phyloP scores from a whole-genome alignment of 2,797 vertebrate genomes.

The Lepus oiostolus region DNA sequence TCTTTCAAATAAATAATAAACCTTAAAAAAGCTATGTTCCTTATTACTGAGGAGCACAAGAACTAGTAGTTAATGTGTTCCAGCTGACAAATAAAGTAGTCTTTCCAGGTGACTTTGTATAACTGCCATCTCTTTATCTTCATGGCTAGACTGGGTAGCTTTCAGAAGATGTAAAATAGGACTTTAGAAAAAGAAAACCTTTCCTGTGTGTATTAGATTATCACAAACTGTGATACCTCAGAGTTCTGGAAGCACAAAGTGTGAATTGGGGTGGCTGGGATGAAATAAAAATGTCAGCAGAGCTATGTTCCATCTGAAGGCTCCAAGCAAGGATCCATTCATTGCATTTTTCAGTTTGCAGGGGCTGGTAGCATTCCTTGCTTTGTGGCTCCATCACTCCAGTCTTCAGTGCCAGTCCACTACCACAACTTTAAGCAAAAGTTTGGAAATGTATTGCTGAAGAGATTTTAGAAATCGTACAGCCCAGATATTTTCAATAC shows the following conservation, averaged over 20 bases:
- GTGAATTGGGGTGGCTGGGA: neutral
- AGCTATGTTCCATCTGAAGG: neutral
- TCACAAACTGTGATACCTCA: neutral
- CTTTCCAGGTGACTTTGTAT: neutral
- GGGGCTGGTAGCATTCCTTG: neutral
- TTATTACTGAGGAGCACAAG: neutral
- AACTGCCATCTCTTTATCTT: neutral
- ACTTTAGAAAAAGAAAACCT: neutral
- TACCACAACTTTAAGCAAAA: neutral
- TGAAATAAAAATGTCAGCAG: neutral
- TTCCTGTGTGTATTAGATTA: neutral
- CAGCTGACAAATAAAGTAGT: neutral
- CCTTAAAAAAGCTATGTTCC: neutral
- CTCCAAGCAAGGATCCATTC: neutral
- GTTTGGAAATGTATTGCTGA: neutral
- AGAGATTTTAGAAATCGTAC: neutral
- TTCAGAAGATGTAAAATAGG: slow-evolving; percentile 29
- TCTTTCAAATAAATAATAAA: too few species aligned
- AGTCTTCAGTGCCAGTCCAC: neutral
- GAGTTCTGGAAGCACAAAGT: neutral
- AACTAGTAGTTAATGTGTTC: neutral
- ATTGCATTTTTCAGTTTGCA: neutral
- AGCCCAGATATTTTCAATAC: neutral
- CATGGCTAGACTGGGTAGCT: neutral
- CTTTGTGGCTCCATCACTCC: neutral